A percentile compares a stretch with the other conserved stretches of the same genome.
Conservation (phyloP, 2,797 vertebrate genomes). For the Acanthopagrus latus region DNA sequence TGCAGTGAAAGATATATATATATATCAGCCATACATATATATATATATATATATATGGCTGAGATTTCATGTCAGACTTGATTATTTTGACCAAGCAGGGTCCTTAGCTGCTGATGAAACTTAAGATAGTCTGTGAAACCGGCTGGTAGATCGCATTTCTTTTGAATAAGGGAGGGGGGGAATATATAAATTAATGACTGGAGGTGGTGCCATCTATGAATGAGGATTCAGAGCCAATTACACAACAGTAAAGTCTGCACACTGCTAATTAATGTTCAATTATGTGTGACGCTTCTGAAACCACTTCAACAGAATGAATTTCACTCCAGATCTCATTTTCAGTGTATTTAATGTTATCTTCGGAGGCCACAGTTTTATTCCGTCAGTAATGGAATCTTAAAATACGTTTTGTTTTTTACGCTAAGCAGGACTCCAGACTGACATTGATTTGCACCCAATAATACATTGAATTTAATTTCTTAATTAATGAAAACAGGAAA, state of each 20-base stretch:
- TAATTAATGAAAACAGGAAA: too few species aligned
- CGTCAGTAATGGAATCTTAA: neutral
- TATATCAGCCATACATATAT: too few species aligned
- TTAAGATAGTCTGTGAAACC: neutral
- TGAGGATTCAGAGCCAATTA: constrained; percentile 1
- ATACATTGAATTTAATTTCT: too few species aligned
- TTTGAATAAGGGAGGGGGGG: neutral
- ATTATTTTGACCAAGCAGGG: neutral
- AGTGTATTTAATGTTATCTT: neutral
- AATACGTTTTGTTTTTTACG: neutral
- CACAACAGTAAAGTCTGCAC: neutral
- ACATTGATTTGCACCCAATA: too few species aligned
- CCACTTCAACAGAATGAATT: neutral
- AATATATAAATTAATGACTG: neutral
- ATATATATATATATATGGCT: neutral
- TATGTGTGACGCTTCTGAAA: neutral
- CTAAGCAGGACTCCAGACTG: too few species aligned
- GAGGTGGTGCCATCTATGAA: neutral
- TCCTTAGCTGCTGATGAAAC: neutral
- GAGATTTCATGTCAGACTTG: neutral
- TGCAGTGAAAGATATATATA: neutral
- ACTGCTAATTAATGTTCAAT: constrained; percentile 1
- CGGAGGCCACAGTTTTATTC: neutral
- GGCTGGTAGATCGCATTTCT: neutral
- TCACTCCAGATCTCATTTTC: neutral